Evolutionary conservation across 2,113 vertebrate genomes (phyloP), one percentile per base, ranked within the genome.

Genomic region (Alouatta palliata): DNA sequence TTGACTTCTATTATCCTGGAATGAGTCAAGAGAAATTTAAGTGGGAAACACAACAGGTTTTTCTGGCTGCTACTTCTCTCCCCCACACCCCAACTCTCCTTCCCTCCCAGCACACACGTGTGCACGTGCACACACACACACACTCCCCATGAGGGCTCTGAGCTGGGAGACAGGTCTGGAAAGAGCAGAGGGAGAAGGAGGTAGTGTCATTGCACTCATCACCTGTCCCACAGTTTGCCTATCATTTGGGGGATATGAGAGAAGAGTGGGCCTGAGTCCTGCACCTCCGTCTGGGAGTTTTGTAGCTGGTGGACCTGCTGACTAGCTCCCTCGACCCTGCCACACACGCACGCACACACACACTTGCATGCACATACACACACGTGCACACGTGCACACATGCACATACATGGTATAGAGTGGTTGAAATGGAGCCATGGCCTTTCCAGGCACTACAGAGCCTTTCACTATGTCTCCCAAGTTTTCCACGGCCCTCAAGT

Each of bases 21-120:
- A 66, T 75, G 70, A 85, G 49, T 81, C 87, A 84, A 45, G 87
- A 87, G 68, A 92, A 93, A 83, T 91, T 40, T 61, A 87, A 82
- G 75, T 77, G 49, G 71, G 70, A 3, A 91, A 86, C 91, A 40
- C 30, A 94, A 84, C 17, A 61, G 58, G 20, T 88, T 97, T 83
- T 93, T 85, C 49, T 75, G 45, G 45, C 27, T 73, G 45, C 52
- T 76, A 49, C 45, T 79, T 77, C 68, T 43, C 47, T 14, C 32
- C 4, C 32, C 45, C 14, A 64, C 61, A 32, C 4, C 8, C 40
- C 11, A 7, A 64, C 27, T 58, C 37, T 32, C 37, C 7, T 25
- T 68, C 79, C 6, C 30, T 56, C 43, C 56, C 3, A n/a, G 32
- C 3, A 32, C 2, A 27, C 27, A 12, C 5, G 5, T 1, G 11